These are phyloP conservation scores for Cryptomyrus ogoouensis DNA, from an alignment of 2,113 vertebrate species.

Conservation along the genomic window DNA sequence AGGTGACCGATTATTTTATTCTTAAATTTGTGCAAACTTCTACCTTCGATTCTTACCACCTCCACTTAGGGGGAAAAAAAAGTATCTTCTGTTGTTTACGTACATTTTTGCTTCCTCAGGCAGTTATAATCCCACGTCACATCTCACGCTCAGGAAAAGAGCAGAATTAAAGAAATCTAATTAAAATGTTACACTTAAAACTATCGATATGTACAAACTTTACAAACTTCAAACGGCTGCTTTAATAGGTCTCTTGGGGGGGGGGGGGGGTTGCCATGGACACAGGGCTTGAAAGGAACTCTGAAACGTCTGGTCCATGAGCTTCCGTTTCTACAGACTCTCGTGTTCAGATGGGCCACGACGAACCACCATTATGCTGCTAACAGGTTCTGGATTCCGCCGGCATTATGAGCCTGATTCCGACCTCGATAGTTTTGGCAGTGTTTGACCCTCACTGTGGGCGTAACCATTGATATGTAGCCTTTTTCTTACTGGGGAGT, in stretches of 20 bases:
- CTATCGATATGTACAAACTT: background rate
- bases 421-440: background rate
- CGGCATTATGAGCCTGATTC: background rate
- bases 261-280: background rate
- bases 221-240: conserved; percentile 1
- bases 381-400: background rate
- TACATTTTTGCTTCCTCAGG: background rate
- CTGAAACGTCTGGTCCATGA: background rate
- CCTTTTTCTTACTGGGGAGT: background rate
- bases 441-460: background rate
- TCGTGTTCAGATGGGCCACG: background rate
- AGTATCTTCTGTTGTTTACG: background rate
- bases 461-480: background rate
- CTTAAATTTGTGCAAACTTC: background rate
- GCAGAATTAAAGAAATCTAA: background rate
- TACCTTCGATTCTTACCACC: background rate
- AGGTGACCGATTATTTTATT: background rate
- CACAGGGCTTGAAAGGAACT: background rate
- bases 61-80: background rate
- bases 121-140: background rate
- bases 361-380: background rate
- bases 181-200: conserved; percentile 9
- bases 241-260: conserved; percentile 3
- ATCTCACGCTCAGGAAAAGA: background rate
- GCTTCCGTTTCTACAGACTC: background rate